These are phyloP conservation scores for Trichonephila clavipes DNA, from an alignment of 1,140 invertebrate genomes.

Conservation along the genomic window DNA sequence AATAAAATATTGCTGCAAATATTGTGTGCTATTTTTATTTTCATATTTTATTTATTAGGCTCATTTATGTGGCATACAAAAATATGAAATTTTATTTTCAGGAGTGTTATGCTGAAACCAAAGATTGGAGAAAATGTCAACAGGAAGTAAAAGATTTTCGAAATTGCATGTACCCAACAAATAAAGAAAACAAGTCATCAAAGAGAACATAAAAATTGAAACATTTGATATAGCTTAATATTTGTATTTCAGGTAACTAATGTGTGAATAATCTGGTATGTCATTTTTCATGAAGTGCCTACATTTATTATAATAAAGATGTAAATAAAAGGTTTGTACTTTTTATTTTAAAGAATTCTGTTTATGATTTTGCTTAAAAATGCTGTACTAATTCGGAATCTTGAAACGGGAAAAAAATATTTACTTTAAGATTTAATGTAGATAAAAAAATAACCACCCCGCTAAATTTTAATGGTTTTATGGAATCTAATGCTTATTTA, in stretches of 20 bases:
- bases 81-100: constrained; percentile 81
- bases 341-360: no score
- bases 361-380: no score
- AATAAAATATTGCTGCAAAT: constrained; percentile 51
- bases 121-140: constrained; percentile 95
- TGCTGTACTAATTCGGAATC: no score
- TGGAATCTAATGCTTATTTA: no score
- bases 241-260: neutral
- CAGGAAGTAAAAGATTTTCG: constrained; percentile 89
- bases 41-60: constrained; percentile 7
- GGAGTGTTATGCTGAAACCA: constrained; percentile 92
- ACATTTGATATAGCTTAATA: neutral
- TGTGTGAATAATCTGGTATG: neutral
- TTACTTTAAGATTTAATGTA: no score
- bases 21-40: constrained; percentile 51
- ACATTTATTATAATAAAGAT: constrained; percentile 23
- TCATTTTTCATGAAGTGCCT: neutral
- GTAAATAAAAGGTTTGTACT: constrained; percentile 3
- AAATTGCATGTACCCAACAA: constrained; percentile 83
- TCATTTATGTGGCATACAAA: constrained; percentile 61
- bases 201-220: constrained; percentile 11
- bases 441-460: no score
- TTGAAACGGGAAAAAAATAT: no score
- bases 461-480: no score
- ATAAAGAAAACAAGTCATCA: constrained; percentile 80